Percentiles rank a stretch among this genome's conserved stretches.
phyloP scores from a whole-genome alignment of 2,888 invertebrate species.

The Xestia rhomboidea region DNA sequence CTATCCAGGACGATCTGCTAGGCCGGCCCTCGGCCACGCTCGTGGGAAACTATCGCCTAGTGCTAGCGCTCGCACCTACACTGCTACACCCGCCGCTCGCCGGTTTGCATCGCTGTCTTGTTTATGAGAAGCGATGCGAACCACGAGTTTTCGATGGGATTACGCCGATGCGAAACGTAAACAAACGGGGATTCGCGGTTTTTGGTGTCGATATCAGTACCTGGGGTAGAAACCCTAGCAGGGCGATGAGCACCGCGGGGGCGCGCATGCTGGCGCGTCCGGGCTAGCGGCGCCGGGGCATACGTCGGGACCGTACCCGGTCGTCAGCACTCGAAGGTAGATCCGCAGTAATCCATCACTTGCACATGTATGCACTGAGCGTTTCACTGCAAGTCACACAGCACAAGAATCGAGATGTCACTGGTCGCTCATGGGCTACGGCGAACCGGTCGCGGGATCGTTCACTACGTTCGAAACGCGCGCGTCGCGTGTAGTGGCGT shows the following conservation, averaged over 20 bases:
- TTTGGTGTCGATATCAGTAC: constrained; percentile 84
- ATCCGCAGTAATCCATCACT: constrained; percentile 90
- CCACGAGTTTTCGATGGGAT: constrained; percentile 73
- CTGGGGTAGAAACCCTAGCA: constrained; percentile 91
- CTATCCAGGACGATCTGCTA: constrained; percentile 88
- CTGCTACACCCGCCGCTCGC: constrained; percentile 74
- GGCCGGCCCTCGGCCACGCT: constrained; percentile 69
- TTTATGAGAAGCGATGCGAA: constrained; percentile 75
- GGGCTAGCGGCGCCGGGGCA: constrained; percentile 89
- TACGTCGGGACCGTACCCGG: constrained; percentile 84
- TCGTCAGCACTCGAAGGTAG: constrained; percentile 85
- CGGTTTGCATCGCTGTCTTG: constrained; percentile 68
- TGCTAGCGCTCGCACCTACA: constrained; percentile 66
- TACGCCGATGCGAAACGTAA: constrained; percentile 78
- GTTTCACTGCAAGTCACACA: constrained; percentile 89
- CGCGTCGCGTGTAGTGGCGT: constrained; percentile 86
- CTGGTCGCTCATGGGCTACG: constrained; percentile 87
- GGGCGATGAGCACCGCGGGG: constrained; percentile 90
- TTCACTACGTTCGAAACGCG: constrained; percentile 90
- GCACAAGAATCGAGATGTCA: constrained; percentile 88
- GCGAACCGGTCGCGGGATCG: constrained; percentile 88
- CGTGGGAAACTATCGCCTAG: constrained; percentile 89
- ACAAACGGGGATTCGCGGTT: constrained; percentile 85
- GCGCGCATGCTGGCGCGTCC: constrained; percentile 90
- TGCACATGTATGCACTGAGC: constrained; percentile 87